These are phyloP conservation scores for Calidris pygmaea DNA, from an alignment of 2,113 vertebrate species.

Conservation along the genomic window DNA sequence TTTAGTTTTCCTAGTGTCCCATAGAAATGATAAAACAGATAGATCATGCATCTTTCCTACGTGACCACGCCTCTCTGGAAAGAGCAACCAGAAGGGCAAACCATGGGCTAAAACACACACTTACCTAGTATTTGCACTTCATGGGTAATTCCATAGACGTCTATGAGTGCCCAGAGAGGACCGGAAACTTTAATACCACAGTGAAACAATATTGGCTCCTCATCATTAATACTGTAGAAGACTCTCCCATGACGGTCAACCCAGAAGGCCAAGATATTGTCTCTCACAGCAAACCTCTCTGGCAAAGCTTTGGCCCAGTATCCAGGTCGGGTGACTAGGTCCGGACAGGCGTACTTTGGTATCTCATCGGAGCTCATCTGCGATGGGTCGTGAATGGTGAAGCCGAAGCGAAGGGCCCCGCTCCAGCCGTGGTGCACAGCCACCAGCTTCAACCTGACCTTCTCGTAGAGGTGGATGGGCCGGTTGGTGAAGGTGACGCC, in stretches of 20 bases:
- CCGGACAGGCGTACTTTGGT: conserved; percentile 97
- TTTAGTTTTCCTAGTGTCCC: background rate
- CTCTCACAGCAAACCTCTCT: conserved; percentile 89
- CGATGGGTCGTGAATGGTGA: conserved; percentile 92
- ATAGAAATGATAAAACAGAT: background rate
- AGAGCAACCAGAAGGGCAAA: background rate
- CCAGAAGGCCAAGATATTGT: conserved; percentile 97
- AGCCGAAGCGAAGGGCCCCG: conserved; percentile 94
- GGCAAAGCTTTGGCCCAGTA: conserved; percentile 99
- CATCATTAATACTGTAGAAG: conserved; percentile 96
- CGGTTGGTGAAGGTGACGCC: conserved; percentile 96
- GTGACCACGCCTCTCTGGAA: background rate
- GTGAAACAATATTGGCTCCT: conserved; percentile 95
- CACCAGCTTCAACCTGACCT: conserved; percentile 90
- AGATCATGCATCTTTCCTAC: background rate
- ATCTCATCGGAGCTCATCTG: conserved; percentile 90
- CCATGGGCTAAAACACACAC: background rate
- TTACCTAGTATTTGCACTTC: conserved; percentile 95
- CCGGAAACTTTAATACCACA: conserved; percentile 94
- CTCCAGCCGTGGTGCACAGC: conserved; percentile 96
- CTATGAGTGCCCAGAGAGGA: conserved; percentile 96
- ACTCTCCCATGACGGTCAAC: conserved; percentile 93
- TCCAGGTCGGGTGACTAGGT: conserved; percentile 92
- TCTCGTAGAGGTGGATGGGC: conserved; percentile 93
- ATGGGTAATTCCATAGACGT: conserved; percentile 97